A percentile compares a stretch with the other conserved stretches of the same genome.
Evolutionary conservation across 2,888 invertebrate genomes (phyloP).

Genomic region (Mimas tiliae): DNA sequence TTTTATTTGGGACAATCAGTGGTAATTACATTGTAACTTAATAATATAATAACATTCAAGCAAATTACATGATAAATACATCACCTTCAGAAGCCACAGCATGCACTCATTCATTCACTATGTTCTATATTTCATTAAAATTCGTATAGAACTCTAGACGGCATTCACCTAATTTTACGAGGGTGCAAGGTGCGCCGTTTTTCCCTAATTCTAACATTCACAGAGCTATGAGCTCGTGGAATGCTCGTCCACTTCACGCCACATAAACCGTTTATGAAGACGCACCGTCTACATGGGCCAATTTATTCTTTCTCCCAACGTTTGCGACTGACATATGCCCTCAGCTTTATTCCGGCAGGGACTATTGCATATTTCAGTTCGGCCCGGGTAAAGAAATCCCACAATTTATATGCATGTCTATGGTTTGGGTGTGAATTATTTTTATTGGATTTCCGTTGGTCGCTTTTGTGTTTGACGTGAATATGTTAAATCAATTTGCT

Average conservation of each 20-base stretch:
- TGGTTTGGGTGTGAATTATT: constrained; percentile 6
- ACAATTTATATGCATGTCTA: constrained; percentile 21
- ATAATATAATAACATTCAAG: no score
- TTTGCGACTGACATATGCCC: constrained; percentile 47
- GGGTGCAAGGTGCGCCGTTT: constrained; percentile 36
- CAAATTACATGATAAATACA: no score
- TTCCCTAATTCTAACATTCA: constrained; percentile 47
- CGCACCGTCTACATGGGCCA: constrained; percentile 52
- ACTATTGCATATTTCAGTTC: constrained; percentile 44
- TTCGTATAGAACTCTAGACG: not conserved
- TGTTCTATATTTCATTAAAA: not conserved
- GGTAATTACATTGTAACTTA: no score
- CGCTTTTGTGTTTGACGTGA: not conserved
- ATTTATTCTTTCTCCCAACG: constrained; percentile 50
- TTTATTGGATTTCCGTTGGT: not conserved
- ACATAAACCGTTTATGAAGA: constrained; percentile 76
- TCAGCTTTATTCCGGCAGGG: constrained; percentile 47
- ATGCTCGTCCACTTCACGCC: constrained; percentile 65
- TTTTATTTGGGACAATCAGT: no score
- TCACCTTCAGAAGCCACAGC: no score
- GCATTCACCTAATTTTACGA: constrained; percentile 17
- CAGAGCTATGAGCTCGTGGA: constrained; percentile 45
- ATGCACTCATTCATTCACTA: not conserved
- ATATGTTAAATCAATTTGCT: not conserved
- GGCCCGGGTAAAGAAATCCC: constrained; percentile 11